phyloP scores from a whole-genome alignment of 2,113 vertebrate species.

The Okapia johnstoni region DNA sequence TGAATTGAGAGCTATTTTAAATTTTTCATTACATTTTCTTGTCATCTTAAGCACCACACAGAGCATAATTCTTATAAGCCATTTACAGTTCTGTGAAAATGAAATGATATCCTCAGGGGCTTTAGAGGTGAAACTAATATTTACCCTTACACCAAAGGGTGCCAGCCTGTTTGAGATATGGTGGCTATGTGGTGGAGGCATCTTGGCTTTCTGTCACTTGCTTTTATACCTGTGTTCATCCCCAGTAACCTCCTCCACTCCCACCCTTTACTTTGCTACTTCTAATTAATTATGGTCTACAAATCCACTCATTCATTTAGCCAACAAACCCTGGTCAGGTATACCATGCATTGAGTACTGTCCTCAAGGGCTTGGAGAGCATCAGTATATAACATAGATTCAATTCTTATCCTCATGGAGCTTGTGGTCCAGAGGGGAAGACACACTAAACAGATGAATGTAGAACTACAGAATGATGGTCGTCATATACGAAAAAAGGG shows the following conservation, averaged over 20 bases:
- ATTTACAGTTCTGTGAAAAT: background rate
- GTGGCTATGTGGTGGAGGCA: background rate
- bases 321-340: background rate
- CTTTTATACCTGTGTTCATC: background rate
- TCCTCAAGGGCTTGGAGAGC: background rate
- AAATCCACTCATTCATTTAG: background rate
- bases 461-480: background rate
- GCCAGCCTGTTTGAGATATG: background rate
- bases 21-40: background rate
- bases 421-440: background rate
- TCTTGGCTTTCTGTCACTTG: background rate
- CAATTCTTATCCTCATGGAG: background rate
- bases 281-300: background rate
- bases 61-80: background rate
- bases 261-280: background rate
- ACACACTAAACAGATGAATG: background rate
- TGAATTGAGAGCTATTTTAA: background rate
- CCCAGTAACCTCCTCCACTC: background rate
- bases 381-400: background rate
- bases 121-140: background rate
- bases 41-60: background rate
- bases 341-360: background rate
- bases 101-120: background rate
- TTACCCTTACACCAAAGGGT: background rate
- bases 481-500: background rate